Evolutionary conservation across 2,113 vertebrate genomes (phyloP).

Genomic region (Manacus vitellinus): DNA sequence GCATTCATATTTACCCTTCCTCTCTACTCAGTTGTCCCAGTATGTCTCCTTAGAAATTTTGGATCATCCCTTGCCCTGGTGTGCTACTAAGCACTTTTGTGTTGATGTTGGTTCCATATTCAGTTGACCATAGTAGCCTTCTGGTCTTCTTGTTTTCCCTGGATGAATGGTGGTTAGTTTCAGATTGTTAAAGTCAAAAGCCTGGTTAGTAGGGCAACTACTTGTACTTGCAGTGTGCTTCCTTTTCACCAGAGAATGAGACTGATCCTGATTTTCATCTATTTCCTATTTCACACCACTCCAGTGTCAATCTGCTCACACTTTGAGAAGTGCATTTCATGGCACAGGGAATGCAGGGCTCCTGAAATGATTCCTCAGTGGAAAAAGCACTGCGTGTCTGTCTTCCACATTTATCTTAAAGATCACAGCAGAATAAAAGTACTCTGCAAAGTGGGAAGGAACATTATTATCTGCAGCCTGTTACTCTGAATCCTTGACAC

Average conservation of each 20-base stretch:
- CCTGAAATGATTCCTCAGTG: neutral
- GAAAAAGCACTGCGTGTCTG: neutral
- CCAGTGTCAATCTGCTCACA: neutral
- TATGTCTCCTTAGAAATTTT: neutral
- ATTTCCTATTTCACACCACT: neutral
- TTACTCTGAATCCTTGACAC: neutral
- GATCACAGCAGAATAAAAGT: conserved; percentile 8
- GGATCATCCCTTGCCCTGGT: neutral
- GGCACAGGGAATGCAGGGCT: neutral
- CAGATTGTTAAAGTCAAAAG: neutral
- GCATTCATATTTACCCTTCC: neutral
- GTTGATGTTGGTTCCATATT: neutral
- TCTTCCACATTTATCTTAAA: conserved; percentile 1
- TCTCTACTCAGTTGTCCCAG: neutral
- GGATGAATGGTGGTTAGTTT: neutral
- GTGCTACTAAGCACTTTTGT: neutral
- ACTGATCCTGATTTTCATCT: neutral
- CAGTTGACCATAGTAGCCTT: neutral
- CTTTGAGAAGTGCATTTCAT: neutral
- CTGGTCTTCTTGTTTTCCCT: neutral
- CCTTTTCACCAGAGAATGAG: neutral
- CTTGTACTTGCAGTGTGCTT: neutral
- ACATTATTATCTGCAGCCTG: neutral
- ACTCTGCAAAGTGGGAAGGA: neutral
- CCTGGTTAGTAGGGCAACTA: neutral